These are phyloP conservation scores for Protonemura montana DNA, from an alignment of 2,888 invertebrate genomes.

Conservation along the genomic window DNA sequence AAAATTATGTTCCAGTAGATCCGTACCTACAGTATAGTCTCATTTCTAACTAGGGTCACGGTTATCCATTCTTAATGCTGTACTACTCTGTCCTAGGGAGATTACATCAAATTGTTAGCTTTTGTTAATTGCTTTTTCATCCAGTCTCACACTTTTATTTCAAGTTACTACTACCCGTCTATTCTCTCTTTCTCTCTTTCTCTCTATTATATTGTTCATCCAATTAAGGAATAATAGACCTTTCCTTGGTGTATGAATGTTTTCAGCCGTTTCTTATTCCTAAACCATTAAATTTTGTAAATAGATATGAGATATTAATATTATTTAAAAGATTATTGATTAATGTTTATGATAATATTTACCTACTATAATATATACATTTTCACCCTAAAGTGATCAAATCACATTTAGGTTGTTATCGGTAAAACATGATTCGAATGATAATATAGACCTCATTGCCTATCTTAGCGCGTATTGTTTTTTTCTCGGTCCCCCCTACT, in stretches of 20 bases:
- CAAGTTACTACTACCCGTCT: not conserved
- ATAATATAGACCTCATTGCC: constrained; percentile 4
- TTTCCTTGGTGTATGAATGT: not conserved
- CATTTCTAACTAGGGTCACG: not conserved
- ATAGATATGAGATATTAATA: not conserved
- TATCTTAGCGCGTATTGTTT: not conserved
- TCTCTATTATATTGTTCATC: constrained; percentile 5
- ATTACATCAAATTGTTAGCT: not conserved
- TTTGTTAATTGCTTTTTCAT: not conserved
- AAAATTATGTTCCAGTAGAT: not conserved
- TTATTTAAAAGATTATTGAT: not conserved
- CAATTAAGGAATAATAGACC: constrained; percentile 7
- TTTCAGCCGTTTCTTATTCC: not conserved
- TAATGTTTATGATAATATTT: not conserved
- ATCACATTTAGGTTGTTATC: not conserved
- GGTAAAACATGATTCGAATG: not conserved
- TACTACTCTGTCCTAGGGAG: not conserved
- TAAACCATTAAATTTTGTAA: not conserved
- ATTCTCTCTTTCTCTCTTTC: not conserved
- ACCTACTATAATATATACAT: not conserved
- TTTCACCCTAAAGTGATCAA: not conserved
- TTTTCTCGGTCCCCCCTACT: not conserved
- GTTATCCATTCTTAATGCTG: not conserved
- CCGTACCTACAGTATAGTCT: not conserved
- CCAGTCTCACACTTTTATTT: not conserved